Evolutionary conservation across 2,113 vertebrate genomes (phyloP), one percentile per base, ranked within the genome.

Genomic region (Dissostichus mawsoni): DNA sequence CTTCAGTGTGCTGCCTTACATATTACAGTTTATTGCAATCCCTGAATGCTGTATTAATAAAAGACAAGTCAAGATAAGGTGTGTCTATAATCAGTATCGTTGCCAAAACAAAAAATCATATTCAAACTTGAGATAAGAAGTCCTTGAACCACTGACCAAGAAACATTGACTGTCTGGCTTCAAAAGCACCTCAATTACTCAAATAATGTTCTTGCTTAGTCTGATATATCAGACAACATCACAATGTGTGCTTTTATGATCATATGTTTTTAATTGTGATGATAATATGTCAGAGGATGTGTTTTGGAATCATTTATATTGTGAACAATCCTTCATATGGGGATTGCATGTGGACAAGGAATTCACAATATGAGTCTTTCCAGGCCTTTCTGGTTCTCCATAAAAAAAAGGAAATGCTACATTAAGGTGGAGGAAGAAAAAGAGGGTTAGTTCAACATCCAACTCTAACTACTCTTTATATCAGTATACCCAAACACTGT

Each of bases 91-190:
- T 76, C 33, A 11, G 12, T 47, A 73, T 45, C 48, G 23, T 74
- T 78, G 45, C 29, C 36, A 41, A 85, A 65, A 80, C 41, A 74
- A 18, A 63, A 68, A 64, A 67, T 36, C 44, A 48, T 41, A 59
- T 17, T 59, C 59, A 59, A 12, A 56, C 66, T n/a, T 74, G 9
- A 69, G 67, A 83, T 69, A 74, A 72, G 71, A 71, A 25, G 75
- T 58, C 52, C 50, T 83, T 82, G 25, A 84, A 61, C 56, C 73
- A 64, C 55, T 50, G 55, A 82, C 18, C 3, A 63, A 61, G 51
- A 58, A 68, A 23, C 36, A 17, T 51, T 66, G 33, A 63, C 62
- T 79, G n/a, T 62, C 66, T 67, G 67, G 16, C 23, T 82, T 77
- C 36, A 67, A 18, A 73, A 69, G 57, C 48, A 16, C 13, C 9